Conservation (phyloP, 2,888 invertebrate species). For the Lutraria lutraria region DNA sequence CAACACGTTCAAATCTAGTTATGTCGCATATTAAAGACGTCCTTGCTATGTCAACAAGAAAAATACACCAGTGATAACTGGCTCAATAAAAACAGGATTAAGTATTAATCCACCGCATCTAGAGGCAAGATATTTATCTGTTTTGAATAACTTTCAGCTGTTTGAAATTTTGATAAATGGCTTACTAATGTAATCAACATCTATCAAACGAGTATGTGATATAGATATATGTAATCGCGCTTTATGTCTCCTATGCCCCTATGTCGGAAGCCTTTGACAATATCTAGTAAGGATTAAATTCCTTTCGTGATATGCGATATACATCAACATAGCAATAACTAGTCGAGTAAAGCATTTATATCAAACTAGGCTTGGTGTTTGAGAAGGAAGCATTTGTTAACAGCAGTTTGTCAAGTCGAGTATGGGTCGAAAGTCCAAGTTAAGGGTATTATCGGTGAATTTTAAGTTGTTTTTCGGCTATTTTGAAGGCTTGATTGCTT, state of each 20-base stretch:
- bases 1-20: background rate
- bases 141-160: constrained; percentile 57
- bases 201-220: constrained; percentile 65
- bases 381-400: constrained; percentile 30
- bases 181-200: constrained; percentile 64
- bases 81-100: constrained; percentile 69
- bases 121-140: constrained; percentile 56
- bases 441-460: constrained; percentile 33
- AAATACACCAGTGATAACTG: constrained; percentile 44
- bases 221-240: constrained; percentile 61
- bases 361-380: constrained; percentile 29
- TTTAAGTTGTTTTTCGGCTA: constrained; percentile 31
- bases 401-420: constrained; percentile 1
- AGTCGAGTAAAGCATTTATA: background rate
- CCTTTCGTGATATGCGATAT: constrained; percentile 38
- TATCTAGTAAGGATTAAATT: constrained; percentile 53
- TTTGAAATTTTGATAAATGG: constrained; percentile 64
- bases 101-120: constrained; percentile 54
- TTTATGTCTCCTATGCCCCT: constrained; percentile 20
- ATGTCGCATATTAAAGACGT: constrained; percentile 34
- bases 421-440: constrained; percentile 49
- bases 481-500: constrained; percentile 36
- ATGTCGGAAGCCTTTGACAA: constrained; percentile 31
- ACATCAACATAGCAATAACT: constrained; percentile 4
- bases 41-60: constrained; percentile 13